Conservation (phyloP, 2,888 invertebrate genomes). For the Scaptomyza polygonia region DNA sequence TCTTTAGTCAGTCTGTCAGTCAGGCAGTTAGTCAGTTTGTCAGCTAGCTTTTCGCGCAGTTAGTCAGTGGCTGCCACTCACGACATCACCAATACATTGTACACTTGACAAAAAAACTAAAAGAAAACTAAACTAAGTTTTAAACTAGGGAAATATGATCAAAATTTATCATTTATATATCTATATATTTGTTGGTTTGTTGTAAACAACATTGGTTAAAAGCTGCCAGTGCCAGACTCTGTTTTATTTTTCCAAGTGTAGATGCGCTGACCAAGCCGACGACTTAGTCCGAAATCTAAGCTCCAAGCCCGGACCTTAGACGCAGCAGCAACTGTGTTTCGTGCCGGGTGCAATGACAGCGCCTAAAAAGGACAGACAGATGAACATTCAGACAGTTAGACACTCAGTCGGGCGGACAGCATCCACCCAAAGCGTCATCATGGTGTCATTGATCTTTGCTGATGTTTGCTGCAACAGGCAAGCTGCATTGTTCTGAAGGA, state of each 20-base stretch:
- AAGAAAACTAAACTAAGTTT: not conserved
- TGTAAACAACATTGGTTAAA: too few relatives aligned
- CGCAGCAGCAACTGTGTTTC: conserved; percentile 62
- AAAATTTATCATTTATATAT: too few relatives aligned
- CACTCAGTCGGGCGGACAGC: conserved; percentile 25
- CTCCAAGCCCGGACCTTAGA: conserved; percentile 7
- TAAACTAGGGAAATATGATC: too few relatives aligned
- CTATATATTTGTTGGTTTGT: too few relatives aligned
- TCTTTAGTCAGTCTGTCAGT: conserved; percentile 27
- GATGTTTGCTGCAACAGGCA: conserved; percentile 54
- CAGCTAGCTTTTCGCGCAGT: conserved; percentile 30
- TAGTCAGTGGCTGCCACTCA: conserved; percentile 61
- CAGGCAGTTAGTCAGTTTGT: conserved; percentile 39
- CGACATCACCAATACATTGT: conserved; percentile 45
- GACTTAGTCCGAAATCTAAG: conserved; percentile 10
- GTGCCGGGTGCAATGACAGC: conserved; percentile 68
- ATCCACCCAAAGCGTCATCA: conserved; percentile 70
- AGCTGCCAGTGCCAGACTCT: not conserved
- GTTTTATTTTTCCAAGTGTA: conserved; percentile 1
- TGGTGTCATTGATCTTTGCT: conserved; percentile 70
- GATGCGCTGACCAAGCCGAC: conserved; percentile 9
- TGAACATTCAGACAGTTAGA: not conserved
- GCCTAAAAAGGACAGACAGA: conserved; percentile 14
- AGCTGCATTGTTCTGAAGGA: conserved; percentile 74
- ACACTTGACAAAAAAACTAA: not conserved